Percentiles rank a stretch among this genome's conserved stretches.
These are phyloP conservation scores for Drosophila crucigera DNA, from an alignment of 2,888 invertebrate genomes.

Conservation along the genomic window DNA sequence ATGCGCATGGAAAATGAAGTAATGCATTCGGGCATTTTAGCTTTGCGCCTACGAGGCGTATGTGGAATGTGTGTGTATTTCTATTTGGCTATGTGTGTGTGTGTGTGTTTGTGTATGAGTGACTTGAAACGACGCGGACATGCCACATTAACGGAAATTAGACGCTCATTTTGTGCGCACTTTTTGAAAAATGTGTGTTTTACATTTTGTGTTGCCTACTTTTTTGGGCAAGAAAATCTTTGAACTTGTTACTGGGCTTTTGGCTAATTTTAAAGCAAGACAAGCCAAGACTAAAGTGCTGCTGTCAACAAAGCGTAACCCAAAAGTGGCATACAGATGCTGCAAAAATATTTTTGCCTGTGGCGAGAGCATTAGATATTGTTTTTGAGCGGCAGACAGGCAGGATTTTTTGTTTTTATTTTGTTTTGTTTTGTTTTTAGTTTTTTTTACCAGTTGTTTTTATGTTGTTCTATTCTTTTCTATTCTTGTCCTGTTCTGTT, in stretches of 20 bases:
- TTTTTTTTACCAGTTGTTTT: slow-evolving; percentile 62
- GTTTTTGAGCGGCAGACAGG: slow-evolving; percentile 78
- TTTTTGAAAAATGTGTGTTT: slow-evolving; percentile 52
- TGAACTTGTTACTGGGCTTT: slow-evolving; percentile 71
- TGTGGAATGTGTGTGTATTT: slow-evolving; percentile 31
- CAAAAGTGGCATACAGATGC: slow-evolving; percentile 50
- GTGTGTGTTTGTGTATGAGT: slow-evolving; percentile 21
- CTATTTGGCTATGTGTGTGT: neutral
- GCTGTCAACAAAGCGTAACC: slow-evolving; percentile 54
- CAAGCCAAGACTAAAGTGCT: slow-evolving; percentile 29
- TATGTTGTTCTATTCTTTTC: slow-evolving; percentile 16
- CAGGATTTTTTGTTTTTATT: slow-evolving; percentile 7
- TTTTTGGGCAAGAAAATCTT: slow-evolving; percentile 59
- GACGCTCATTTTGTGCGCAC: slow-evolving; percentile 65
- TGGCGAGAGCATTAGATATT: slow-evolving; percentile 76
- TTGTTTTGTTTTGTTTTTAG: slow-evolving; percentile 47
- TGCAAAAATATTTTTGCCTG: slow-evolving; percentile 76
- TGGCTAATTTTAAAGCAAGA: slow-evolving; percentile 69
- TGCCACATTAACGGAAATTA: slow-evolving; percentile 77
- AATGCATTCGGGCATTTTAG: slow-evolving; percentile 68
- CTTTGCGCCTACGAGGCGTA: slow-evolving; percentile 35
- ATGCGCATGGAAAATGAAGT: slow-evolving; percentile 70
- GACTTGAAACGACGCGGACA: slow-evolving; percentile 52
- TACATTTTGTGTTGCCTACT: slow-evolving; percentile 61
- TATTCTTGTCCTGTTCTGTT: slow-evolving; percentile 25